A percentile compares a stretch with the other conserved stretches of the same genome.
Conservation (phyloP, 2,888 invertebrate genomes). For the Priocnemis perturbator region DNA sequence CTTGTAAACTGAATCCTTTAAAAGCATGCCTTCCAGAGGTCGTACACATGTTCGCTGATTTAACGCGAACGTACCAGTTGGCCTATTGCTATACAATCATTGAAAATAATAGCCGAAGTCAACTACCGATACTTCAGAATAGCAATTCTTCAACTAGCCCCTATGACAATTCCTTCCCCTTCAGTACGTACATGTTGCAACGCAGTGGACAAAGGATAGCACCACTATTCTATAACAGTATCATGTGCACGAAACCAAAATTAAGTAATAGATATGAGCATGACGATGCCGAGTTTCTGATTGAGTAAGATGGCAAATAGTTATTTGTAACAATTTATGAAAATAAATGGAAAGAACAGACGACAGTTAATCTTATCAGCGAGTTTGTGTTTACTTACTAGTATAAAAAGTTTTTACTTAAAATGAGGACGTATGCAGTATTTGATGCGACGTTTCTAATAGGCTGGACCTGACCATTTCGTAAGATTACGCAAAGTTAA, state of each 20-base stretch:
- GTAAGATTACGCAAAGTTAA: too few relatives aligned
- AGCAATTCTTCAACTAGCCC: slow-evolving; percentile 74
- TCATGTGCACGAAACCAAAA: slow-evolving; percentile 51
- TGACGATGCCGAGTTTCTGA: slow-evolving; percentile 9
- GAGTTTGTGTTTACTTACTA: too few relatives aligned
- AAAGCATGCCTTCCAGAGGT: slow-evolving; percentile 87
- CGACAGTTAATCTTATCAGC: too few relatives aligned
- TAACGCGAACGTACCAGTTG: slow-evolving; percentile 89
- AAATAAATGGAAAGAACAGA: too few relatives aligned
- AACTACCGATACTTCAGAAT: slow-evolving; percentile 78
- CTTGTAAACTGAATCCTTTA: slow-evolving; percentile 91
- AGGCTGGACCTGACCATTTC: too few relatives aligned
- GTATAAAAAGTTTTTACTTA: too few relatives aligned
- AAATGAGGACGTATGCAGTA: too few relatives aligned
- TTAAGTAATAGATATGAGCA: slow-evolving; percentile 26
- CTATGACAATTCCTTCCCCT: slow-evolving; percentile 89
- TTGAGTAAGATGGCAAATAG: slow-evolving; percentile 12
- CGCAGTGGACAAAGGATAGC: slow-evolving; percentile 75
- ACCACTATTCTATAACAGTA: slow-evolving; percentile 77
- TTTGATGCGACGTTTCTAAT: too few relatives aligned
- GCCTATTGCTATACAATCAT: slow-evolving; percentile 94
- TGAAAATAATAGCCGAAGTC: slow-evolving; percentile 86
- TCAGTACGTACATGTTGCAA: slow-evolving; percentile 89
- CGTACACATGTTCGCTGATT: slow-evolving; percentile 87
- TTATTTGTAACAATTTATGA: slow-evolving; percentile 15